phyloP scores from a whole-genome alignment of 1,140 invertebrate genomes.

The Orchesella cincta region DNA sequence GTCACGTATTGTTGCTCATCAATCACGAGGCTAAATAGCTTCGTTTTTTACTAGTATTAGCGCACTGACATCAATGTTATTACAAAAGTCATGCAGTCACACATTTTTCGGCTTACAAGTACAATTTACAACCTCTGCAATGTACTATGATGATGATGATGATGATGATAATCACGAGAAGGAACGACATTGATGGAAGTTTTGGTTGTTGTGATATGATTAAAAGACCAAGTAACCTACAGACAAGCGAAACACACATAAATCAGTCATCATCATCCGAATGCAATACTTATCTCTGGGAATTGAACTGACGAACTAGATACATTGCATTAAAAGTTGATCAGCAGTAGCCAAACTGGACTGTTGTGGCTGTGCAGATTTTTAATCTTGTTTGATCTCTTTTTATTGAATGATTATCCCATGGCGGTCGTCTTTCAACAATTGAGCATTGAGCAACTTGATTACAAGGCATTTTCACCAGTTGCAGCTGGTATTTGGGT shows the following conservation, averaged over 20 bases:
- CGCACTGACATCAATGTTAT: no score
- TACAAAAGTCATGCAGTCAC: no score
- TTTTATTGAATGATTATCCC: constrained; percentile 22
- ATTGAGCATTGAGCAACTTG: no score
- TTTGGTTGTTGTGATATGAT: background rate
- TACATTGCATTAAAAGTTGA: background rate
- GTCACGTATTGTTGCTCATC: background rate
- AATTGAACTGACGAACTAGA: background rate
- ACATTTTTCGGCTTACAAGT: no score
- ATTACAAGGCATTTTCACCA: no score
- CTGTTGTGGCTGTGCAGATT: background rate
- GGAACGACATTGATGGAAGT: background rate
- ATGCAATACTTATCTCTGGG: background rate
- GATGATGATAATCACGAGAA: background rate
- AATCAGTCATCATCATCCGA: no score
- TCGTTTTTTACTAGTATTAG: background rate
- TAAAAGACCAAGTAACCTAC: constrained; percentile 13
- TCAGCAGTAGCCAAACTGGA: background rate
- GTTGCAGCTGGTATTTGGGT: no score
- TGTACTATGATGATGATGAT: background rate
- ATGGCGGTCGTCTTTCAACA: background rate
- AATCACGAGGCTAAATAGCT: background rate
- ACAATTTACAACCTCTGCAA: no score
- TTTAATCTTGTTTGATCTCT: constrained; percentile 29
- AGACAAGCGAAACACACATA: background rate